These are phyloP conservation scores for Eumacrocentrus americanus DNA, from an alignment of 2,888 invertebrate genomes.

Conservation along the genomic window DNA sequence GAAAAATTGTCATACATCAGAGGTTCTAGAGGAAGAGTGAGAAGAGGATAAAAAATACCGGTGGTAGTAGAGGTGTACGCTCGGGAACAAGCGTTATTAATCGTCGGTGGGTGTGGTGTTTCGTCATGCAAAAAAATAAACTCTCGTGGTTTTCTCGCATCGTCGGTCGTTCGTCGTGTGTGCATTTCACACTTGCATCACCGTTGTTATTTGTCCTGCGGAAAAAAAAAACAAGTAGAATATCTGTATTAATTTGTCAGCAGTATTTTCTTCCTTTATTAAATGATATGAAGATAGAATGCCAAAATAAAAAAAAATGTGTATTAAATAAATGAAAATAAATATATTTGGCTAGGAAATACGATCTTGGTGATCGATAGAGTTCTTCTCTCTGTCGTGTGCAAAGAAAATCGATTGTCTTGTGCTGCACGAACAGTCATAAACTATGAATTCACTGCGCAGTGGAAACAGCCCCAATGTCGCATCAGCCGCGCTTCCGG, in stretches of 20 bases:
- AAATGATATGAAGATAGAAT: background rate
- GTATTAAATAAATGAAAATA: background rate
- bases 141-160: slow-evolving; percentile 26
- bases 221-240: background rate
- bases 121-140: slow-evolving; percentile 25
- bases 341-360: background rate
- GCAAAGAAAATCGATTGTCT: slow-evolving; percentile 25
- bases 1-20: slow-evolving; percentile 22
- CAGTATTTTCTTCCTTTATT: background rate
- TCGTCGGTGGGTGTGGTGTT: slow-evolving; percentile 20
- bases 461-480: slow-evolving; percentile 10
- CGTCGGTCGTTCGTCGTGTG: slow-evolving; percentile 9
- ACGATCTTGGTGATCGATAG: slow-evolving; percentile 7
- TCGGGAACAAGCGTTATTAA: slow-evolving; percentile 26
- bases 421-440: slow-evolving; percentile 19
- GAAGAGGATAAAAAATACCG: slow-evolving; percentile 3
- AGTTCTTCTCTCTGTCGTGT: slow-evolving; percentile 12
- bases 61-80: slow-evolving; percentile 8
- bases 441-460: slow-evolving; percentile 21
- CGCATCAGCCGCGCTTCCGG: background rate
- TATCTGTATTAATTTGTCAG: slow-evolving; percentile 5
- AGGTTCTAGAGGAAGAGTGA: background rate
- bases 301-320: background rate
- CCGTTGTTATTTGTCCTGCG: background rate
- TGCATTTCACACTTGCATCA: background rate